Evolutionary conservation across 2,888 invertebrate genomes (phyloP).

Genomic region (Slavum lentiscoides): DNA sequence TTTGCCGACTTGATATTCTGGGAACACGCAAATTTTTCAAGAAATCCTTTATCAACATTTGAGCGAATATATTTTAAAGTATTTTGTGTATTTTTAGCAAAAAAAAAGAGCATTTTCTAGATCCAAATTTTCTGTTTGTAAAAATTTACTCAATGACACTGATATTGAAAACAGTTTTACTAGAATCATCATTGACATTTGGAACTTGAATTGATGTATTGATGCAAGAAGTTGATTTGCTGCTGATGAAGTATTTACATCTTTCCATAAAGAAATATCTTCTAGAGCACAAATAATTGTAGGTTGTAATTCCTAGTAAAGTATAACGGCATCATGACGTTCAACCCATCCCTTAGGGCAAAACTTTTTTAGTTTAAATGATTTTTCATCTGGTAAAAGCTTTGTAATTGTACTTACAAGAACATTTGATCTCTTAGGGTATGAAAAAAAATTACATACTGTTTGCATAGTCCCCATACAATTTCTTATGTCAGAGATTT

Average conservation of each 20-base stretch:
- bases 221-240: conserved; percentile 11
- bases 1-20: too few species aligned
- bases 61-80: conserved; percentile 17
- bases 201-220: conserved; percentile 15
- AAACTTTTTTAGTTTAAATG: conserved; percentile 60
- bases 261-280: conserved; percentile 38
- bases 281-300: conserved; percentile 38
- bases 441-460: conserved; percentile 17
- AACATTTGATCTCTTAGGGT: conserved; percentile 33
- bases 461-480: conserved; percentile 8
- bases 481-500: conserved; percentile 20
- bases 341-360: conserved; percentile 50
- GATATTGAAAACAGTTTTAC: conserved; percentile 34
- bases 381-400: conserved; percentile 12
- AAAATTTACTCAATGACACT: conserved; percentile 9
- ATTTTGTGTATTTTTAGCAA: conserved; percentile 6
- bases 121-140: conserved; percentile 20
- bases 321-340: conserved; percentile 50
- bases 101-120: conserved; percentile 18
- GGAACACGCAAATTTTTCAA: not conserved
- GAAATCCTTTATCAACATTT: conserved; percentile 15
- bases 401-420: not conserved
- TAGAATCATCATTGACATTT: conserved; percentile 8
- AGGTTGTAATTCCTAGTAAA: conserved; percentile 35
- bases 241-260: conserved; percentile 39